phyloP scores from a whole-genome alignment of 2,113 vertebrate genomes.

The Larimichthys crocea region DNA sequence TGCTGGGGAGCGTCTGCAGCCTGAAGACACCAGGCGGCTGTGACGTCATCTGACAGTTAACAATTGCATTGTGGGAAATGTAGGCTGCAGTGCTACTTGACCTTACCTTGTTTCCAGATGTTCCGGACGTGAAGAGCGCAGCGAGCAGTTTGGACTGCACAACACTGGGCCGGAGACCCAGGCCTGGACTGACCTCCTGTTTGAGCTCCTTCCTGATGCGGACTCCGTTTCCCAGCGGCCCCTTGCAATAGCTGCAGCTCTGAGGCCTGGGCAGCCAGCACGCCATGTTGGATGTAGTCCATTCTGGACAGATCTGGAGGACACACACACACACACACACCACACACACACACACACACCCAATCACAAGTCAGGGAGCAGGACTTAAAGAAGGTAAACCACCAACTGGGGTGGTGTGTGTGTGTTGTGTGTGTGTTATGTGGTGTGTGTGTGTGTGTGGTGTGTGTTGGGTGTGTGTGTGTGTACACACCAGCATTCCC shows the following conservation, averaged over 20 bases:
- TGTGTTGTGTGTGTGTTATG: too few relatives aligned
- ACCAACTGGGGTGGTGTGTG: too few relatives aligned
- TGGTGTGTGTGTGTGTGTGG: too few relatives aligned
- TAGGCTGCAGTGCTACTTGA: not conserved
- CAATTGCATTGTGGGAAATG: not conserved
- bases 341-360: too few relatives aligned
- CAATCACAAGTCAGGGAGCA: too few relatives aligned
- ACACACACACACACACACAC: not conserved
- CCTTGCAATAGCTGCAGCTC: slow-evolving; percentile 93
- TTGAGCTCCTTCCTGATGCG: slow-evolving; percentile 85
- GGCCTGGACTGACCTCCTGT: slow-evolving; percentile 24
- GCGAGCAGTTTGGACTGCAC: too few relatives aligned
- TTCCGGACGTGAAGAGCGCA: too few relatives aligned
- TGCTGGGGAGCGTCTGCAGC: slow-evolving; percentile 55
- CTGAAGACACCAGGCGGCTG: slow-evolving; percentile 13
- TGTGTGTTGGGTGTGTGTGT: too few relatives aligned
- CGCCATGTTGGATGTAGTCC: slow-evolving; percentile 66
- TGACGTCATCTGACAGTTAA: not conserved
- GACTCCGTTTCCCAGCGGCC: slow-evolving; percentile 92
- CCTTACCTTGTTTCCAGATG: slow-evolving; percentile 64
- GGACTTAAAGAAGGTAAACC: not conserved
- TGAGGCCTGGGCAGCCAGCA: slow-evolving; percentile 78
- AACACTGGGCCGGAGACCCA: too few relatives aligned
- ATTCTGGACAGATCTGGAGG: slow-evolving; percentile 74
- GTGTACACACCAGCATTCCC: slow-evolving; percentile 39